phyloP scores from a whole-genome alignment of 2,888 invertebrate genomes.

The Leucoma salicis region DNA sequence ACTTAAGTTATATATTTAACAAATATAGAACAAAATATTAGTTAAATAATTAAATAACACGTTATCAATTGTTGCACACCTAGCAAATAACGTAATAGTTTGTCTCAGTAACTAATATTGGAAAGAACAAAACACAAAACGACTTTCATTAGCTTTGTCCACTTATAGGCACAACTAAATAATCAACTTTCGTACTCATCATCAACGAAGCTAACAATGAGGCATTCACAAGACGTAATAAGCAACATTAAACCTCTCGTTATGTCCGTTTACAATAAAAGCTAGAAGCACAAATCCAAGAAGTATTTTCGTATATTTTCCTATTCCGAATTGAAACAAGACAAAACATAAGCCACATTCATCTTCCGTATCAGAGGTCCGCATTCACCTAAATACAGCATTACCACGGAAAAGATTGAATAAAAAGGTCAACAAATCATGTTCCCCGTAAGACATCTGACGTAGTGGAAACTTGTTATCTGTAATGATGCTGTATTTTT shows the following conservation, averaged over 20 bases:
- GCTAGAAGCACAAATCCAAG: constrained; percentile 26
- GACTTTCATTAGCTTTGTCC: constrained; percentile 8
- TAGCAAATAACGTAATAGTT: constrained; percentile 1
- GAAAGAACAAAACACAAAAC: constrained; percentile 5
- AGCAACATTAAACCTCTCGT: constrained; percentile 23
- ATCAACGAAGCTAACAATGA: constrained; percentile 22
- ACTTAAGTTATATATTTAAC: no score
- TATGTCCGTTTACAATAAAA: constrained; percentile 33
- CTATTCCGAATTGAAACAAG: constrained; percentile 30
- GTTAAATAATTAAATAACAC: no score
- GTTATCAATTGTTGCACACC: constrained; percentile 1
- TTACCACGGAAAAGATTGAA: constrained; percentile 19
- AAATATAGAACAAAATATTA: no score
- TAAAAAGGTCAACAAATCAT: constrained; percentile 10
- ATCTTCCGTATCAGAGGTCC: constrained; percentile 21
- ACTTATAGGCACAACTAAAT: constrained; percentile 10
- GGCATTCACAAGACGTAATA: constrained; percentile 32
- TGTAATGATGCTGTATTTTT: constrained; percentile 26
- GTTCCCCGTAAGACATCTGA: constrained; percentile 5
- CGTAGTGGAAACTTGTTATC: constrained; percentile 13
- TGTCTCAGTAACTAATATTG: not conserved
- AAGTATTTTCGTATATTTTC: constrained; percentile 14
- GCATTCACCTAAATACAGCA: constrained; percentile 27
- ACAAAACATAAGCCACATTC: constrained; percentile 23
- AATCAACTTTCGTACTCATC: constrained; percentile 16